Evolutionary conservation across 2,113 vertebrate genomes (phyloP).

Genomic region (Microcebus lehilahytsara): DNA sequence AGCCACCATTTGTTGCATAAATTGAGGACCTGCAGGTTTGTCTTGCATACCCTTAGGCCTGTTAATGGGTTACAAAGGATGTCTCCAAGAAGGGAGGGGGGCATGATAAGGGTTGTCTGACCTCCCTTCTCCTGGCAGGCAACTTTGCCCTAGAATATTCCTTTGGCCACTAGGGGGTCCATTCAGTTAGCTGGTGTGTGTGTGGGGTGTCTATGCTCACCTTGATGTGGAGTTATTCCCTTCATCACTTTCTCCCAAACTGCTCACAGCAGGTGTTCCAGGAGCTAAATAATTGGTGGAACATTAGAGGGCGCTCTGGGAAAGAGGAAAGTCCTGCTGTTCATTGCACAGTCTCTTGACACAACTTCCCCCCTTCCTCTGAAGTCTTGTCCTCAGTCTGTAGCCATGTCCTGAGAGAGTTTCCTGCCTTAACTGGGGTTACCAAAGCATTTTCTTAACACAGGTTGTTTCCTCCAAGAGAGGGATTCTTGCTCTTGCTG

Average conservation of each 20-base stretch:
- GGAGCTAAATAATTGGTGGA: neutral
- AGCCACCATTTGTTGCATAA: too few relatives aligned
- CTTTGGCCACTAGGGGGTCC: too few relatives aligned
- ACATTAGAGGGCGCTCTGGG: neutral
- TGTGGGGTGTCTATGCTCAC: neutral
- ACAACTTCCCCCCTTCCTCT: neutral
- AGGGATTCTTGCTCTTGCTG: neutral
- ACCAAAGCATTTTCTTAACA: neutral
- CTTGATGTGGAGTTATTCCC: neutral
- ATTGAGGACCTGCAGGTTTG: too few relatives aligned
- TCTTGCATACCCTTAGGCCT: too few relatives aligned
- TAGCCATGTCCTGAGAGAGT: neutral
- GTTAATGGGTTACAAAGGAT: too few relatives aligned
- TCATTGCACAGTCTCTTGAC: neutral
- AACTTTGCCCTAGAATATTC: too few relatives aligned
- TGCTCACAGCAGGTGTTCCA: neutral
- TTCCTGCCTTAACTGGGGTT: neutral
- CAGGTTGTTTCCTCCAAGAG: neutral
- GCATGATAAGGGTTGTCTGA: too few relatives aligned
- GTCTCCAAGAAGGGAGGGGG: too few relatives aligned
- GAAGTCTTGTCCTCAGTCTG: neutral
- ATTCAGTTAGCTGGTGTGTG: too few relatives aligned
- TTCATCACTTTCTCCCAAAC: too few relatives aligned
- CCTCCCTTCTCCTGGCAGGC: too few relatives aligned
- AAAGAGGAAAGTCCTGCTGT: too few relatives aligned